Evolutionary conservation across 1,140 invertebrate genomes (phyloP).

Genomic region (Pseudomyrmex flavicornis): DNA sequence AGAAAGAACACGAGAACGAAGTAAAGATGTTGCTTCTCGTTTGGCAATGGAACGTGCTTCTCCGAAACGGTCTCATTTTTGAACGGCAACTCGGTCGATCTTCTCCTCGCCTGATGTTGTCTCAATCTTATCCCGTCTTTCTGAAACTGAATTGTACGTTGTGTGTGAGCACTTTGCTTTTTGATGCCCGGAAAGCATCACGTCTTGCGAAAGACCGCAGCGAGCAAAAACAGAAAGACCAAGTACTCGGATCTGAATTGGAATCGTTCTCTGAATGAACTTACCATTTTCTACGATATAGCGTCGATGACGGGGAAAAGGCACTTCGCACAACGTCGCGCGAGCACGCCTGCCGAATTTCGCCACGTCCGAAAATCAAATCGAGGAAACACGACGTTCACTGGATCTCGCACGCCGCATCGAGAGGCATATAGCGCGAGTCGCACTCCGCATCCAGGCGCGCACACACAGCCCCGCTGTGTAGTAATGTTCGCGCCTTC

Average conservation of each 20-base stretch:
- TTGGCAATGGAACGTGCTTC: slow-evolving; percentile 72
- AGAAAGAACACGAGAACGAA: slow-evolving; percentile 85
- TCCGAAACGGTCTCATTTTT: slow-evolving; percentile 66
- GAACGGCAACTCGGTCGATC: slow-evolving; percentile 70
- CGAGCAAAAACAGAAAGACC: not conserved
- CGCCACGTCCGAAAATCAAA: not conserved
- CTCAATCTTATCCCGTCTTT: slow-evolving; percentile 79
- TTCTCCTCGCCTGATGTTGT: slow-evolving; percentile 69
- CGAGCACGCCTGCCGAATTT: not conserved
- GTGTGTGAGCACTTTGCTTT: too few relatives aligned
- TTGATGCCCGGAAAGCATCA: too few relatives aligned
- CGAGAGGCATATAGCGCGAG: not conserved
- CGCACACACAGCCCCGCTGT: not conserved
- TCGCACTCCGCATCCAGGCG: not conserved
- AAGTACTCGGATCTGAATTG: not conserved
- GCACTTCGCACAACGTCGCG: slow-evolving; percentile 3
- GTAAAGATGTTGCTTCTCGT: slow-evolving; percentile 84
- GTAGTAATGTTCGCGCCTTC: not conserved
- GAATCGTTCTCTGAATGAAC: not conserved
- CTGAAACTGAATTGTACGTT: slow-evolving; percentile 62
- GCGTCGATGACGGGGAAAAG: slow-evolving; percentile 26
- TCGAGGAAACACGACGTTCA: not conserved
- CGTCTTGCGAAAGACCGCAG: not conserved
- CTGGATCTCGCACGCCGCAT: slow-evolving; percentile 24
- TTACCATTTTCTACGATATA: slow-evolving; percentile 37